Conservation (phyloP, 2,113 vertebrate species). For the Rhagologus leucostigma region DNA sequence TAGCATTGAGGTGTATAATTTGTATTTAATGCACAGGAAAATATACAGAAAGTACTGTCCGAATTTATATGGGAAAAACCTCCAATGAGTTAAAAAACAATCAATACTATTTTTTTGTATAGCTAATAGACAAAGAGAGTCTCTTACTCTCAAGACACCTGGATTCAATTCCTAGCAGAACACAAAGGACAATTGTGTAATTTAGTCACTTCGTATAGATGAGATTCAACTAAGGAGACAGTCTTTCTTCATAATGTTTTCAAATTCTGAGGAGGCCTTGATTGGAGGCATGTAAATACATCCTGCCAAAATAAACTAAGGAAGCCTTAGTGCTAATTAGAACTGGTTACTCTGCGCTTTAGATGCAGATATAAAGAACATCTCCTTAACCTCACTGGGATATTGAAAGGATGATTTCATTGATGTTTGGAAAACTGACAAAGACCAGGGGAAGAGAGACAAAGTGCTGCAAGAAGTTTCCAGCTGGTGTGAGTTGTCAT, state of each 20-base stretch:
- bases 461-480: background rate
- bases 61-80: background rate
- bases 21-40: background rate
- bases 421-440: background rate
- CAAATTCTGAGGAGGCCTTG: background rate
- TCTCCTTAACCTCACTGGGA: background rate
- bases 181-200: background rate
- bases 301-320: background rate
- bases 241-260: constrained; percentile 23
- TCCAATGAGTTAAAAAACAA: background rate
- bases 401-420: background rate
- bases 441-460: background rate
- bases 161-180: background rate
- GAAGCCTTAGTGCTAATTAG: background rate
- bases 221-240: background rate
- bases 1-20: background rate
- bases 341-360: background rate
- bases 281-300: background rate
- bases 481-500: background rate
- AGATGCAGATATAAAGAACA: background rate
- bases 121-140: background rate
- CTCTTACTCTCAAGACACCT: background rate
- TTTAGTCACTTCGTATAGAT: background rate
- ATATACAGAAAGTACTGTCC: background rate
- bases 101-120: background rate